Base-by-base conservation (phyloP, 2,888 invertebrate genomes). In the Melitaea athalia region DNA sequence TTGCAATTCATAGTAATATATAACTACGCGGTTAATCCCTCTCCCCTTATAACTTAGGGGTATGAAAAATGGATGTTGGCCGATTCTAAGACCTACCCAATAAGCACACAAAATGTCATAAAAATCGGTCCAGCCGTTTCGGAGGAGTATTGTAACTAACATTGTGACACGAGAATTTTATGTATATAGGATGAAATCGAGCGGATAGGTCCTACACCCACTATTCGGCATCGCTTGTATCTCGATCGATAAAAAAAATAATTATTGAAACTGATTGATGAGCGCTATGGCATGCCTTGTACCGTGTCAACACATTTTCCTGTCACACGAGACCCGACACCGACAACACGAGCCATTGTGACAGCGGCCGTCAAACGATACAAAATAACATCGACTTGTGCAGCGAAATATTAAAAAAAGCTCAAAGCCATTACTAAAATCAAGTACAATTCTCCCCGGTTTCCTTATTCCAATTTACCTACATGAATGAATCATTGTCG, bases 281-380 rank as follows among this genome's bases (percentile, higher is more conserved):
- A 38, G 14, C n/a, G n/a, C 57, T 38, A 38, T 8, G 38, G 57
- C 38, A 38, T 57, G 57, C 57, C 57, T n/a, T 15, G 42, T 42
- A 33, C 11, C 57, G 57, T 57, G 12, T 45, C 42, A 31, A 45
- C 31, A 63, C 63, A 45, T 55, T 43, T 45, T 55, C 63, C 55
- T 63, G 45, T 63, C 55, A 55, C 52, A 45, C 63, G 53, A 62
- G 53, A 24, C 55, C 31, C 15, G 53, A 62, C 43, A 24, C 55
- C 31, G 17, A 50, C 62, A 50, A 50, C 49, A 45, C 38, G 49
- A 62, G 50, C 50, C 50, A 62, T 62, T 50, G 62, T 53, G 63
- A 53, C 63, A 57, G 52, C 55, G 42, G 45, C 43, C 63, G 55
- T 55, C 55, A 45, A 55, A 43, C 50, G 31, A 55, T 45, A n/a